These are phyloP conservation scores for Mellivora capensis DNA, from an alignment of 2,113 vertebrate species.

Conservation along the genomic window DNA sequence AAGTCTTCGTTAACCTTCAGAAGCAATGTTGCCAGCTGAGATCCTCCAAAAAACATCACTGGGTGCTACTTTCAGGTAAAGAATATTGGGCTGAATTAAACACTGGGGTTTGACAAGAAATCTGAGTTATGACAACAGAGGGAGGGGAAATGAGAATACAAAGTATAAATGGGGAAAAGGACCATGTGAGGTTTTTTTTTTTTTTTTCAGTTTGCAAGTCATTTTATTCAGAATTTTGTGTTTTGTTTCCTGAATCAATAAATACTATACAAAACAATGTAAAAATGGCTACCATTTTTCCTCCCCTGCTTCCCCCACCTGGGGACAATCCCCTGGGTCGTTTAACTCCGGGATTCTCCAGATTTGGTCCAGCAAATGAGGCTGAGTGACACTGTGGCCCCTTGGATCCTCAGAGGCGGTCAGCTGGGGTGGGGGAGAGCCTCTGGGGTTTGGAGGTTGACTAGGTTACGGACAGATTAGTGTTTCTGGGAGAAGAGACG, in stretches of 20 bases:
- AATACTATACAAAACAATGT: constrained; percentile 82
- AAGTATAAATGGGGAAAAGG: neutral
- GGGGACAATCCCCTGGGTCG: constrained; percentile 40
- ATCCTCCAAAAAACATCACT: neutral
- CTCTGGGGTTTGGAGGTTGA: constrained; percentile 32
- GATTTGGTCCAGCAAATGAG: constrained; percentile 72
- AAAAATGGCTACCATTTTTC: constrained; percentile 78
- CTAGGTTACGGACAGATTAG: constrained; percentile 64
- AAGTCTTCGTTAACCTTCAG: neutral
- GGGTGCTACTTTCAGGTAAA: neutral
- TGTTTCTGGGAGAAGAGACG: constrained; percentile 68
- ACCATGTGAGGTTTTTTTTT: too few species aligned
- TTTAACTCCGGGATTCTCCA: neutral
- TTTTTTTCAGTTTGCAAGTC: constrained; percentile 77
- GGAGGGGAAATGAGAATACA: neutral
- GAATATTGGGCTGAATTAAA: neutral
- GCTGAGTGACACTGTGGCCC: neutral
- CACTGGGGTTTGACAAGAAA: neutral
- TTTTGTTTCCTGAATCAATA: constrained; percentile 79
- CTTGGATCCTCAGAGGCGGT: neutral
- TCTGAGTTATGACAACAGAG: neutral
- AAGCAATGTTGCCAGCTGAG: neutral
- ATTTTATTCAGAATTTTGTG: constrained; percentile 79
- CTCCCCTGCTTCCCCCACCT: constrained; percentile 55
- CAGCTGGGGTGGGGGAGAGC: constrained; percentile 28